Base-by-base conservation (phyloP, 2,797 vertebrate genomes). In the Oreochromis grahami region DNA sequence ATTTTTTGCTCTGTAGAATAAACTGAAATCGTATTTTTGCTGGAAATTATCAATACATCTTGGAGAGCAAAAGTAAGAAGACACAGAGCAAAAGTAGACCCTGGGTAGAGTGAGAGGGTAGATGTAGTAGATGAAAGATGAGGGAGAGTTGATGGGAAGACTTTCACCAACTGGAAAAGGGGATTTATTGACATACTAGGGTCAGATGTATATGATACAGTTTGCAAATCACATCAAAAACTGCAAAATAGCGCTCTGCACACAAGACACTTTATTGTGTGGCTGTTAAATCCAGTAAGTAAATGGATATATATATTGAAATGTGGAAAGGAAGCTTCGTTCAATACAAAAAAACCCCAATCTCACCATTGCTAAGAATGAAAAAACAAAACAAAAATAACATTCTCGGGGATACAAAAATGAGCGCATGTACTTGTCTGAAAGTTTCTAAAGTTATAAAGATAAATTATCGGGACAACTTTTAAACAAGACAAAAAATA, bases 1-100 rank as follows among this genome's bases (percentile, higher is more conserved):
- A 98, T 99, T 98, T 95, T 96, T 97, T 94, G 96, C 97, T 98
- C 97, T 96, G 97, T 98, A 98, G 96, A 98, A 99, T 98, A 98
- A 97, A 98, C 97, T 96, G 97, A 97, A 98, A 98, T 98, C 92
- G 93, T 96, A 98, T 98, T 98, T 98, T 98, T 98, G 97, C 97
- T 97, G 97, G 97, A 97, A 98, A 97, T 98, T 98, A 98, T 98
- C 98, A 98, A 98, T 99, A 99, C 97, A 97, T 98, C 98, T 97
- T 96, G 95, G 96, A 96, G 95, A 97, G 96, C 96, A 96, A 98
- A 98, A 98, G 96, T 97, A 98, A 98, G 97, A 97, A 96, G 97
- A 97, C 97, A 97, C 95, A 96, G 96, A 96, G 97, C 96, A 95
- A 96, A 98, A 97, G 96, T 96, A 95, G 96, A 97, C 96, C 95